Evolutionary conservation across 2,888 invertebrate genomes (phyloP).

Genomic region (Drosophila histrio): DNA sequence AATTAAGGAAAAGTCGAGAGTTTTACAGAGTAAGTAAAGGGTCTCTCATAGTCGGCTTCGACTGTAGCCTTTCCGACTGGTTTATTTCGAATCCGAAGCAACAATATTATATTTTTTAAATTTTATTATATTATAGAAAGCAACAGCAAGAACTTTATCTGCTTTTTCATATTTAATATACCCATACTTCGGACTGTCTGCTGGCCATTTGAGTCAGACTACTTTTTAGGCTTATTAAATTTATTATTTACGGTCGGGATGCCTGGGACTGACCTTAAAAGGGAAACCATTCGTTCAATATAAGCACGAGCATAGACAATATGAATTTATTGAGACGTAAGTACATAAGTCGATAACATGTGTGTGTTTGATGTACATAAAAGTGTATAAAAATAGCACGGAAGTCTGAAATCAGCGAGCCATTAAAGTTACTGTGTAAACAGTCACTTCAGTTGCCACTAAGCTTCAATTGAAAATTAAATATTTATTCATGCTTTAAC

Average conservation of each 20-base stretch:
- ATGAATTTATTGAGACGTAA: conserved; percentile 23
- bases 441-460: conserved; percentile 6
- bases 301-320: conserved; percentile 13
- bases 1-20: too few relatives aligned
- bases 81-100: too few relatives aligned
- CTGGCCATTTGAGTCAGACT: conserved; percentile 7
- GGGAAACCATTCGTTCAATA: conserved; percentile 10
- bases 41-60: too few relatives aligned
- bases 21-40: too few relatives aligned
- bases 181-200: neutral
- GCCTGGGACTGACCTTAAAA: conserved; percentile 56
- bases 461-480: conserved; percentile 46
- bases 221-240: conserved; percentile 71
- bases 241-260: conserved; percentile 60
- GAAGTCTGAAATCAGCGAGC: neutral
- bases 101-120: too few relatives aligned
- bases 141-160: conserved; percentile 4
- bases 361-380: neutral
- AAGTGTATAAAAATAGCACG: conserved; percentile 15
- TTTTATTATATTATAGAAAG: conserved; percentile 1
- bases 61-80: too few relatives aligned
- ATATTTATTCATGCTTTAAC: conserved; percentile 42
- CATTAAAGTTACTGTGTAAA: conserved; percentile 7
- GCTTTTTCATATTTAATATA: conserved; percentile 12
- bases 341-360: conserved; percentile 43